phyloP scores from a whole-genome alignment of 2,113 vertebrate genomes.

The Prunella himalayana region DNA sequence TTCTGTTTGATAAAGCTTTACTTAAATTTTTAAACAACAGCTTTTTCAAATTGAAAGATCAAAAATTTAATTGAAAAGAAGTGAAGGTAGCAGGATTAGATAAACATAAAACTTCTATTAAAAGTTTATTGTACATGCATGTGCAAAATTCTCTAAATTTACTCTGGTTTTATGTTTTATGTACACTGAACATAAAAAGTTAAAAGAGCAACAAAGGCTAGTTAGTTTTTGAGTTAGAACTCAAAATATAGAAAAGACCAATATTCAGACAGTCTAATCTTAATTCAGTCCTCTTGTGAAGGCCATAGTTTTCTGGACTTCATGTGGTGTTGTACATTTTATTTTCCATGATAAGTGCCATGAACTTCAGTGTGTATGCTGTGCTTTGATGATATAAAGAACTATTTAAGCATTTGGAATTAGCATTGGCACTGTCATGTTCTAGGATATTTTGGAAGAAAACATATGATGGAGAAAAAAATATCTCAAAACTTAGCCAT shows the following conservation, averaged over 20 bases:
- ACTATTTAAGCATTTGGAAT: background rate
- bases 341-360: background rate
- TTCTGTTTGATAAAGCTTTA: background rate
- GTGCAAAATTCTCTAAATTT: background rate
- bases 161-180: background rate
- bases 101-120: background rate
- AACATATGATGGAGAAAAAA: background rate
- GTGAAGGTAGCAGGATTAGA: background rate
- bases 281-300: background rate
- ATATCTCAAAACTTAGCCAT: background rate
- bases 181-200: background rate
- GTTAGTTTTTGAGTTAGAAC: background rate
- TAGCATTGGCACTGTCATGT: background rate
- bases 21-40: background rate
- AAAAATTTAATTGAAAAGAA: background rate
- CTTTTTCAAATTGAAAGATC: background rate
- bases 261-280: background rate
- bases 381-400: background rate
- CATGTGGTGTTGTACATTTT: background rate
- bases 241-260: background rate
- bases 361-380: background rate
- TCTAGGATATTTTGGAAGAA: conserved; percentile 22
- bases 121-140: background rate
- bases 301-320: background rate
- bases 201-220: background rate